A percentile compares a stretch with the other conserved stretches of the same genome.
phyloP scores from a whole-genome alignment of 2,797 vertebrate species.

The Steatocranus sp. region DNA sequence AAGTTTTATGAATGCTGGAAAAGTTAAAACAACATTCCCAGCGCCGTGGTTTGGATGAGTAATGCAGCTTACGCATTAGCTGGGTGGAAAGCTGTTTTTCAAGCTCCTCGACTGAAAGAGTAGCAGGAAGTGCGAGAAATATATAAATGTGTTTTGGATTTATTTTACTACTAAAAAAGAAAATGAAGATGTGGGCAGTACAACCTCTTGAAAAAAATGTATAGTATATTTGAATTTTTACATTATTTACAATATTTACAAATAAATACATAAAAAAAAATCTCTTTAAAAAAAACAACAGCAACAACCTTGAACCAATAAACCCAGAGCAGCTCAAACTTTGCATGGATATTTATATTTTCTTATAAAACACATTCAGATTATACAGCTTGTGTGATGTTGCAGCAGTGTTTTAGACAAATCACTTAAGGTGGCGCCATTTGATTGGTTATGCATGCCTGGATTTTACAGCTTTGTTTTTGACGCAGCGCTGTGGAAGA shows the following conservation, averaged over 20 bases:
- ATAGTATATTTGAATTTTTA: constrained; percentile 53
- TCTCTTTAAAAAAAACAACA: background rate
- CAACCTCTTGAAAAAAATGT: constrained; percentile 12
- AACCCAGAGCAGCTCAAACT: constrained; percentile 48
- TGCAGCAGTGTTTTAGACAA: background rate
- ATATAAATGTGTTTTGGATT: constrained; percentile 23
- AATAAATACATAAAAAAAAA: constrained; percentile 57
- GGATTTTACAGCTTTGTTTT: constrained; percentile 46
- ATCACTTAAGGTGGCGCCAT: background rate
- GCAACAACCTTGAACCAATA: constrained; percentile 27
- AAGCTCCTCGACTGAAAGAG: background rate
- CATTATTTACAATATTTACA: constrained; percentile 62
- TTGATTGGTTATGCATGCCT: background rate
- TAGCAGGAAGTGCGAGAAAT: background rate
- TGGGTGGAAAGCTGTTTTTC: background rate
- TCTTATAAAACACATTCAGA: constrained; percentile 28
- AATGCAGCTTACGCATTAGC: background rate
- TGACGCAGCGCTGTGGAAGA: background rate
- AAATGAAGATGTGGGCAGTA: constrained; percentile 25
- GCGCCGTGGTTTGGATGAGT: background rate
- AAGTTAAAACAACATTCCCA: background rate
- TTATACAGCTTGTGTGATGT: constrained; percentile 1
- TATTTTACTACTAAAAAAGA: constrained; percentile 12
- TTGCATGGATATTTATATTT: constrained; percentile 57
- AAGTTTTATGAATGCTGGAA: background rate